phyloP scores from a whole-genome alignment of 2,888 invertebrate species.

The Melanotus villosus region DNA sequence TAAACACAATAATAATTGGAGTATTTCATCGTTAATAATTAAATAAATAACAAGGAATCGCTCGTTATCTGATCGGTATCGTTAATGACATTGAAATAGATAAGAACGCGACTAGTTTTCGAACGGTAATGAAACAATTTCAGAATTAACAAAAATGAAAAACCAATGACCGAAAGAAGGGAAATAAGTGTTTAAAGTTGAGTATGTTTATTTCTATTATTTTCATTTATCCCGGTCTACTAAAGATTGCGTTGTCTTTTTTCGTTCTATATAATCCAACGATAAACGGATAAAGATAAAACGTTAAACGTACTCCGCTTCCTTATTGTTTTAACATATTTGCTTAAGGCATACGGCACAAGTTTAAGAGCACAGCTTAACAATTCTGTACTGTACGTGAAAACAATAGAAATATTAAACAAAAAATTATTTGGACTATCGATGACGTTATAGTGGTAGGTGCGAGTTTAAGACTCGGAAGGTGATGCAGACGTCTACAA shows the following conservation, averaged over 20 bases:
- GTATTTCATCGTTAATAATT: conserved; percentile 1
- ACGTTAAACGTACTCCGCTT: conserved; percentile 14
- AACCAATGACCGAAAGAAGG: conserved; percentile 51
- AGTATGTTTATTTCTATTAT: conserved; percentile 17
- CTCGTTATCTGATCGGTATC: neutral
- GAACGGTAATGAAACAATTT: conserved; percentile 29
- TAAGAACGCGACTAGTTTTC: conserved; percentile 21
- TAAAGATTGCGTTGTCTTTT: neutral
- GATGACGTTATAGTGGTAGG: conserved; percentile 49
- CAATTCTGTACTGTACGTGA: conserved; percentile 29
- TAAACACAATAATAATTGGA: conserved; percentile 9
- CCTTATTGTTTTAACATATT: conserved; percentile 39
- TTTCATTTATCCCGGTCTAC: neutral
- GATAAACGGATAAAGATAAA: conserved; percentile 23
- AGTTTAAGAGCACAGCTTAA: conserved; percentile 38
- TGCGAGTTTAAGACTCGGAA: conserved; percentile 57
- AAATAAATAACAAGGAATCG: neutral
- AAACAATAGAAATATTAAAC: neutral
- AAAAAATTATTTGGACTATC: conserved; percentile 35
- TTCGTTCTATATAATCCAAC: neutral
- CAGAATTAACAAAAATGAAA: conserved; percentile 41
- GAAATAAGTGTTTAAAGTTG: conserved; percentile 52
- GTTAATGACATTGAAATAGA: conserved; percentile 11
- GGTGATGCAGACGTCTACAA: conserved; percentile 59
- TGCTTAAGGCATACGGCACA: conserved; percentile 48